Evolutionary conservation across 2,888 invertebrate species (phyloP), one percentile per base, ranked within the genome.

Genomic region (Drosophila leonis): DNA sequence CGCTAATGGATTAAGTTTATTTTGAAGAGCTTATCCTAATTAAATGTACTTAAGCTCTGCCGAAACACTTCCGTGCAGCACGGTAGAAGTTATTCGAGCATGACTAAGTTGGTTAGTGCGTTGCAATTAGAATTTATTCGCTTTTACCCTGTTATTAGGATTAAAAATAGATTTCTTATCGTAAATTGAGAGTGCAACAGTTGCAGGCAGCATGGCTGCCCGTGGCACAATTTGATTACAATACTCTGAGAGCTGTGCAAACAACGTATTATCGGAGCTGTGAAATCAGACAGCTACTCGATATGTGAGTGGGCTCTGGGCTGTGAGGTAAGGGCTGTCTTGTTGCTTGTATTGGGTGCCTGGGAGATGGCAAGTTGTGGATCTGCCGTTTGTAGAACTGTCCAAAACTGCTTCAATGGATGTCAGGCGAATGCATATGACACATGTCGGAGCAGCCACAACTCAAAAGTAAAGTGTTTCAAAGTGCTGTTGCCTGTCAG

Each of bases 351-450:
- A 20, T 24, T 41, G 54, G 15, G 18, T 41, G 24, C 9, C 44
- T 54, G 56, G 27, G 46, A 63, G 48, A 52, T 72, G 71, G 52
- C 66, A 57, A 61, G 65, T 65, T 65, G 59, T n/a, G 39, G 62
- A 63, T 33, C 54, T 51, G 65, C n/a, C 51, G 56, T n/a, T 49
- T 63, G 66, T 61, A 15, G 49, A 65, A 54, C 62, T 70, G 71
- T 73, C 68, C 78, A 60, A 66, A 31, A 55, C 60, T 68, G 61
- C 49, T 72, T 60, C 59, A 68, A 67, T 65, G 65, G 67, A n/a
- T 64, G 70, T 66, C 84, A 65, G 68, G 78, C 84, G 71, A 84
- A 87, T 84, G 84, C 88, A 82, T 75, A 81, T 89, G 90, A 89
- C 88, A 87, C 90, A 84, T 84, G 84, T 78, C 90, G 72, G 59